These are phyloP conservation scores for Caenorhabditis imperialis DNA, from an alignment of 2,888 invertebrate species.

Conservation along the genomic window DNA sequence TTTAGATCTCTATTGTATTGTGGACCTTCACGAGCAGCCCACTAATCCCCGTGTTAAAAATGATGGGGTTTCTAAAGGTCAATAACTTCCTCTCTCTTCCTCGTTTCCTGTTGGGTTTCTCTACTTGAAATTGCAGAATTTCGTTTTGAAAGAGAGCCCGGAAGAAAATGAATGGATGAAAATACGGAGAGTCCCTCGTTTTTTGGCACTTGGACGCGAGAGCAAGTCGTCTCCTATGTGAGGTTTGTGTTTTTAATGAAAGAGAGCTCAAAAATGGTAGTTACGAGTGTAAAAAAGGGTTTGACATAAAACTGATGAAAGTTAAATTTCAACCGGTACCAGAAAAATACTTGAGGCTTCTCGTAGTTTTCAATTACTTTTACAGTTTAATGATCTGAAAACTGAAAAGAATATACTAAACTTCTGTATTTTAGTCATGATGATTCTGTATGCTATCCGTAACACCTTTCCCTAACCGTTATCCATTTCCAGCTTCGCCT, in stretches of 20 bases:
- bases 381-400: too few relatives aligned
- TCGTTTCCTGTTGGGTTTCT: background rate
- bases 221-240: slow-evolving; percentile 62
- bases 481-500: slow-evolving; percentile 63
- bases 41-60: background rate
- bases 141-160: background rate
- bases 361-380: background rate
- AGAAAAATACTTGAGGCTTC: slow-evolving; percentile 5
- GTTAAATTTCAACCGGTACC: background rate
- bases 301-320: too few relatives aligned
- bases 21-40: too few relatives aligned
- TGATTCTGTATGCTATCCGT: background rate
- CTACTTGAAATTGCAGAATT: background rate
- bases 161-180: slow-evolving; percentile 52
- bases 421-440: too few relatives aligned
- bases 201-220: slow-evolving; percentile 59
- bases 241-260: slow-evolving; percentile 38
- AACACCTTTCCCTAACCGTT: background rate
- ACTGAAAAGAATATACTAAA: too few relatives aligned
- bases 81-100: background rate
- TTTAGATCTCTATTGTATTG: too few relatives aligned
- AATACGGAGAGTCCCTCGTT: slow-evolving; percentile 29
- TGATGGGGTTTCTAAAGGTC: slow-evolving; percentile 6
- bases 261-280: background rate
- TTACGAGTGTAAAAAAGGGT: too few relatives aligned